Percentiles rank a stretch among this genome's conserved stretches.
Evolutionary conservation across 2,888 invertebrate species (phyloP).

Genomic region (Orthonevra nobilis): DNA sequence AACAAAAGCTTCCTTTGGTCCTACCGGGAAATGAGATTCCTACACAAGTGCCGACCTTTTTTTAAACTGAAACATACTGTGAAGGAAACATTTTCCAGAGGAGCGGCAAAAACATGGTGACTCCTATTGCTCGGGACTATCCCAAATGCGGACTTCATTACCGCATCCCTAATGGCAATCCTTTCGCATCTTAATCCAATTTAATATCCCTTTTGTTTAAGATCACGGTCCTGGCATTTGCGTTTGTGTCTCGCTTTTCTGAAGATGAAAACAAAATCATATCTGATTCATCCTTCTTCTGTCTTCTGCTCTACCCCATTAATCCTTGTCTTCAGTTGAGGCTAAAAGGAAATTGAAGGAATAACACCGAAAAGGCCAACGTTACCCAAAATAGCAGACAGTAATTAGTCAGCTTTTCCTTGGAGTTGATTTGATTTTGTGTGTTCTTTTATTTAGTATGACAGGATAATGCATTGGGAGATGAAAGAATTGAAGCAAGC

Average conservation of each 20-base stretch:
- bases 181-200: conserved; percentile 59
- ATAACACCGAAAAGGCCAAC: conserved; percentile 41
- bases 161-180: conserved; percentile 40
- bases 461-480: conserved; percentile 19
- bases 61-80: too few relatives aligned
- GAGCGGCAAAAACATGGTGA: neutral
- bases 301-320: neutral
- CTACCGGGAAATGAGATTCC: too few relatives aligned
- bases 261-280: conserved; percentile 21
- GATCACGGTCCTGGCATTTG: neutral
- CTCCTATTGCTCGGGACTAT: conserved; percentile 6
- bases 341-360: conserved; percentile 29
- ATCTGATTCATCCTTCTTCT: conserved; percentile 18
- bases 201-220: conserved; percentile 34
- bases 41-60: too few relatives aligned
- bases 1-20: too few relatives aligned
- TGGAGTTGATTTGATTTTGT: conserved; percentile 38
- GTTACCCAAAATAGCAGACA: neutral
- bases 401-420: conserved; percentile 29
- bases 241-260: conserved; percentile 1
- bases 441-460: conserved; percentile 17
- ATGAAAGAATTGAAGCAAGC: conserved; percentile 10
- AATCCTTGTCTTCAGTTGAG: neutral
- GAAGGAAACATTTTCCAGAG: too few relatives aligned
- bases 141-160: conserved; percentile 40